These are phyloP conservation scores for Mythimna loreyi DNA, from an alignment of 2,888 invertebrate genomes.

Conservation along the genomic window DNA sequence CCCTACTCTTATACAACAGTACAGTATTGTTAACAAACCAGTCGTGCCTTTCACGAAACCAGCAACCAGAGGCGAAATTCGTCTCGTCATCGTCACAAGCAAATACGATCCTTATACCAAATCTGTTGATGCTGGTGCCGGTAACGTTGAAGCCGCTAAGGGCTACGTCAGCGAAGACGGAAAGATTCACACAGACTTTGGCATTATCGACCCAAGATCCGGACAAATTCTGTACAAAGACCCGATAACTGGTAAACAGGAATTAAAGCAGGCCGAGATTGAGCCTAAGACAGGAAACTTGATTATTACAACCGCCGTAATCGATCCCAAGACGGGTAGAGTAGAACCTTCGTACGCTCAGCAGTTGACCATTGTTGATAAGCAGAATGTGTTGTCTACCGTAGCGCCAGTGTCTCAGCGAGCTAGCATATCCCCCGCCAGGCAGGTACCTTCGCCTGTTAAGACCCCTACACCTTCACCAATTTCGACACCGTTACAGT, in stretches of 20 bases:
- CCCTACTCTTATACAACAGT: slow-evolving; percentile 89
- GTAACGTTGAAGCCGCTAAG: slow-evolving; percentile 89
- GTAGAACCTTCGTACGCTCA: slow-evolving; percentile 90
- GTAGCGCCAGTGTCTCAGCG: slow-evolving; percentile 77
- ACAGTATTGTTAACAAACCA: slow-evolving; percentile 85
- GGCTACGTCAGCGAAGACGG: slow-evolving; percentile 90
- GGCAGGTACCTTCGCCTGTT: slow-evolving; percentile 79
- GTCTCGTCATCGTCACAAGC: slow-evolving; percentile 86
- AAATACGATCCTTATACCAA: slow-evolving; percentile 92
- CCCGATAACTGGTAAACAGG: slow-evolving; percentile 91
- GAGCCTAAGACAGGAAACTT: slow-evolving; percentile 91
- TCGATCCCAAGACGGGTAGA: slow-evolving; percentile 92
- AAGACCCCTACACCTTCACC: slow-evolving; percentile 81
- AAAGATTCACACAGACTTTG: slow-evolving; percentile 91
- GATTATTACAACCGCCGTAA: slow-evolving; percentile 89
- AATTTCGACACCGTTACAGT: slow-evolving; percentile 81
- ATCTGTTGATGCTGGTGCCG: slow-evolving; percentile 89
- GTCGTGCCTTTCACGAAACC: slow-evolving; percentile 84
- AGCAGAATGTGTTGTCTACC: slow-evolving; percentile 83
- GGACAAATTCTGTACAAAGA: slow-evolving; percentile 91
- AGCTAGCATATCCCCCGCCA: slow-evolving; percentile 80
- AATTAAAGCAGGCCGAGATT: slow-evolving; percentile 91
- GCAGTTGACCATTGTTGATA: slow-evolving; percentile 89
- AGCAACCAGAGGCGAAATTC: slow-evolving; percentile 82
- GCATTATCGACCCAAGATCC: slow-evolving; percentile 91